Evolutionary conservation across 2,888 invertebrate species (phyloP).

Genomic region (Calameuta pallipes): DNA sequence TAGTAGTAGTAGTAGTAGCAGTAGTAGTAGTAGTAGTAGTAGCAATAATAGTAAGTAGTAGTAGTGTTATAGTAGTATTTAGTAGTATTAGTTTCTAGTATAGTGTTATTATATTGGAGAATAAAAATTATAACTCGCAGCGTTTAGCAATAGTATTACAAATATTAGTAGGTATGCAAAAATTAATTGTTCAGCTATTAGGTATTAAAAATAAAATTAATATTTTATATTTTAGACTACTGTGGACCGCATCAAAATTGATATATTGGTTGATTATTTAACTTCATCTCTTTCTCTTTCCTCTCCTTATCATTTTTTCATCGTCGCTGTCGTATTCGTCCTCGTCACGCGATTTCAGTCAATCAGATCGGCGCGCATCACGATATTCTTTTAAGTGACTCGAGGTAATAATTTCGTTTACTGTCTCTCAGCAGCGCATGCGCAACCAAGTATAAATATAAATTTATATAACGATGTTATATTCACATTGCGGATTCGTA

Average conservation of each 20-base stretch:
- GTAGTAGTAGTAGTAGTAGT: conserved; percentile 24
- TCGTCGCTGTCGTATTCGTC: neutral
- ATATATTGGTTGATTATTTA: conserved; percentile 40
- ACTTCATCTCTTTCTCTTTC: conserved; percentile 11
- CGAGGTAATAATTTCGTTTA: neutral
- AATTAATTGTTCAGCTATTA: conserved; percentile 46
- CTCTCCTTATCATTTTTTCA: neutral
- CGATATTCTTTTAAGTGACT: neutral
- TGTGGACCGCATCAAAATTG: conserved; percentile 57
- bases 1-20: neutral
- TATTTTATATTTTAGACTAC: conserved; percentile 57
- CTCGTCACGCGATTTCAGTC: neutral
- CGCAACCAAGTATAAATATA: neutral
- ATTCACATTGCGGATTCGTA: neutral
- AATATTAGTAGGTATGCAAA: conserved; percentile 44
- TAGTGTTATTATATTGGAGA: neutral
- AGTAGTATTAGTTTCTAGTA: neutral
- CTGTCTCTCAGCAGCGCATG: neutral
- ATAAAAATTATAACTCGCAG: neutral
- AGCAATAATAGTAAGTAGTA: conserved; percentile 32
- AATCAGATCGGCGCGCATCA: neutral
- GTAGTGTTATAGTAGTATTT: conserved; percentile 15
- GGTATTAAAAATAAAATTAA: conserved; percentile 55
- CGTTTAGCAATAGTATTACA: conserved; percentile 31
- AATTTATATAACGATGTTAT: neutral